Evolutionary conservation across 2,113 vertebrate species (phyloP).

Genomic region (Microtus richardsoni): DNA sequence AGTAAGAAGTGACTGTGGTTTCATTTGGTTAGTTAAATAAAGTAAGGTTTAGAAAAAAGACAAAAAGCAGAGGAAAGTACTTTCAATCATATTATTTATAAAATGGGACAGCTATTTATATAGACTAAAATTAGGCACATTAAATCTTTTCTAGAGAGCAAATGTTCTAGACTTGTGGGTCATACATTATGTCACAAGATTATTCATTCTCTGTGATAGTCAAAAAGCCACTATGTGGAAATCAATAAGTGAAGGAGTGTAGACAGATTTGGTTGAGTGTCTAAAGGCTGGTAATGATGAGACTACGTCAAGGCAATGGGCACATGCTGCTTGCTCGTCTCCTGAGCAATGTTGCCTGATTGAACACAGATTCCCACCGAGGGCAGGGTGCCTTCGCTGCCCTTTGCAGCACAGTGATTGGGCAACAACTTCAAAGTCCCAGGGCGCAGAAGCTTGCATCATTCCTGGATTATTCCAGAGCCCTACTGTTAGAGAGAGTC

Average conservation of each 20-base stretch:
- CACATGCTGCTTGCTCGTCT: not conserved
- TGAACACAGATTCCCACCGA: not conserved
- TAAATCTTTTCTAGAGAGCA: not conserved
- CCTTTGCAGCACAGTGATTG: not conserved
- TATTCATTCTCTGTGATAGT: not conserved
- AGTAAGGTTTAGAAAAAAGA: not conserved
- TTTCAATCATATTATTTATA: not conserved
- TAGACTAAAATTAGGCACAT: not conserved
- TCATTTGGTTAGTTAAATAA: not conserved
- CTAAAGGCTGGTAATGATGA: not conserved
- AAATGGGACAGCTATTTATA: not conserved
- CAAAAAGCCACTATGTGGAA: not conserved
- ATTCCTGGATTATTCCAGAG: not conserved
- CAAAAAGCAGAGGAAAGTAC: not conserved
- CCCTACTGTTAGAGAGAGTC: not conserved
- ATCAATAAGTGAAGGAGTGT: not conserved
- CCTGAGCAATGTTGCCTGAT: not conserved
- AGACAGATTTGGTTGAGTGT: too few relatives aligned
- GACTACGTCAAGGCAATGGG: not conserved
- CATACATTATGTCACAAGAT: not conserved
- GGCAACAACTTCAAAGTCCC: not conserved
- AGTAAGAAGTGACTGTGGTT: not conserved
- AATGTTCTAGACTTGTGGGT: not conserved
- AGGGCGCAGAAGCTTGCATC: not conserved
- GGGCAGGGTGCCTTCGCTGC: not conserved